Base-by-base conservation (phyloP, 2,797 vertebrate genomes). In the Platalea minor region DNA sequence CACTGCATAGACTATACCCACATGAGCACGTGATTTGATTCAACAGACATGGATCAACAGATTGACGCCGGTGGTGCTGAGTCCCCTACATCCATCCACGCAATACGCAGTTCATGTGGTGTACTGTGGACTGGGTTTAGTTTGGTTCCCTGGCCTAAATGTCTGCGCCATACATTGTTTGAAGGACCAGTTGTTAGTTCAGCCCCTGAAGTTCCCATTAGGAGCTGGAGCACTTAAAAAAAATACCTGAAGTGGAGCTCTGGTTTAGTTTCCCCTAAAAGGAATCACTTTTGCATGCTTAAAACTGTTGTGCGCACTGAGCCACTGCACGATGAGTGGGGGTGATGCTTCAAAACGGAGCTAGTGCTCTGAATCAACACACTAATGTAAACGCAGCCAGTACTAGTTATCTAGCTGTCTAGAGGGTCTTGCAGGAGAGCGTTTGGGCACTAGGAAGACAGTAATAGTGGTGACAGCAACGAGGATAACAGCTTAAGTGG, bases 1-100 rank as follows among this genome's bases (percentile, higher is more conserved):
- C 3, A 1, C 45, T 68, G 0, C 15, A 3, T 18, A 51, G 65
- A 4, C 37, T 54, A 1, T 67, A 56, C 43, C 63, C 41, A 43
- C 24, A 46, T 0, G 0, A 94, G 54, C 45, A 69, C 50, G 19
- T 70, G 25, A 65, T 87, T 89, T 46, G 54, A 56, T 91, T 81
- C 45, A 78, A 10, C 51, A 69, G 43, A 13, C 35, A 6, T 0
- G 5, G 63, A 81, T 80, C 64, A 54, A 4, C n/a, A 85, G 67
- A 35, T 25, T 17, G 72, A 84, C 76, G 88, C 57, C 65, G 73
- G 50, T 78, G 57, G 9, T 81, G 57, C 54, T 7, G 64, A 75
- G 50, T 63, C 35, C 37, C 25, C 23, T 79, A 5, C 48, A 14
- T 67, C 68, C 86, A 59, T 74, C 51, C 59, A 26, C 4, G 5